A percentile compares a stretch with the other conserved stretches of the same genome.
Conservation (phyloP, 2,888 invertebrate species). For the Blomia tropicalis region DNA sequence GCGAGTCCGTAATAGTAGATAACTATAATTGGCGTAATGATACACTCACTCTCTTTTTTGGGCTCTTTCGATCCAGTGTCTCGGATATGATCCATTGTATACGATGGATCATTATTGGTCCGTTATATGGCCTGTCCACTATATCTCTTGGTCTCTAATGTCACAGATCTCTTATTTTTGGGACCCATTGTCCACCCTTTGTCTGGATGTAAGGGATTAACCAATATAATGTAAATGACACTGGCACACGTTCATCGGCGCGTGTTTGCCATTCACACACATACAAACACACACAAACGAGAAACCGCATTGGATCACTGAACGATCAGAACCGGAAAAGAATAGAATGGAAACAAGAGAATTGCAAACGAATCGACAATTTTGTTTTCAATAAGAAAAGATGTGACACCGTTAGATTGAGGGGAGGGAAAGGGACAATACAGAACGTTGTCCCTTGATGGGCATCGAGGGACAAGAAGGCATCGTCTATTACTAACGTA, state of each 20-base stretch:
- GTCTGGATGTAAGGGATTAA: too few species aligned
- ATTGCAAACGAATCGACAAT: too few species aligned
- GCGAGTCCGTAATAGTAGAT: too few species aligned
- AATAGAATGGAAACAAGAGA: too few species aligned
- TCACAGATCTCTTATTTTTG: too few species aligned
- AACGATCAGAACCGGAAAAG: too few species aligned
- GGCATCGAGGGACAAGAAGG: background rate
- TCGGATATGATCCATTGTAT: too few species aligned
- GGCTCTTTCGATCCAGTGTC: background rate
- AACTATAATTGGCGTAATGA: conserved; percentile 13
- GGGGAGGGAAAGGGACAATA: background rate
- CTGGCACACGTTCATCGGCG: background rate
- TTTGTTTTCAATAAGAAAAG: background rate
- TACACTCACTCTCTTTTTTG: too few species aligned
- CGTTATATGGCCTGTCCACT: conserved; percentile 12
- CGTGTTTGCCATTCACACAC: background rate
- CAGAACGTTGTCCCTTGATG: conserved; percentile 12
- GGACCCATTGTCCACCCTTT: too few species aligned
- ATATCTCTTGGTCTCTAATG: too few species aligned
- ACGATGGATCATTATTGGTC: conserved; percentile 13
- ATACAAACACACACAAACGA: background rate
- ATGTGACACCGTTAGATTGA: background rate
- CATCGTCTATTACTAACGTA: too few species aligned
- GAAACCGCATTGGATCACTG: too few species aligned
- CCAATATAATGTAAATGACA: conserved; percentile 12